These are phyloP conservation scores for Danaus plexippus DNA, from an alignment of 1,140 invertebrate genomes.

Conservation along the genomic window DNA sequence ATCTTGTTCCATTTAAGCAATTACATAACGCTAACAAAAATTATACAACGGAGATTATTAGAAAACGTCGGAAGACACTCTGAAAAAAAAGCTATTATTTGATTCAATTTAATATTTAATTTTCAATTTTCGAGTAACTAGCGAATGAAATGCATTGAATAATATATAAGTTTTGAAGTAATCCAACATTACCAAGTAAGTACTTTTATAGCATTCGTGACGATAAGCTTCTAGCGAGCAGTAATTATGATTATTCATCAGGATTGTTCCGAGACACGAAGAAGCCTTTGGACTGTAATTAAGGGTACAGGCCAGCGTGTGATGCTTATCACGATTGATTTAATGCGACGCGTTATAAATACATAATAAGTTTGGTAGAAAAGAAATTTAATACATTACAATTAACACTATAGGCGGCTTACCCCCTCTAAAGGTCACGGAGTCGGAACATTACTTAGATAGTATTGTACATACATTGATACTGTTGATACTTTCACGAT, in stretches of 20 bases:
- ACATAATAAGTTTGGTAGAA: neutral
- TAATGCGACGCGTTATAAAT: conserved; percentile 13
- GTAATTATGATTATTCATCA: conserved; percentile 37
- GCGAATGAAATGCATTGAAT: neutral
- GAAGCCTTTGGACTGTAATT: conserved; percentile 27
- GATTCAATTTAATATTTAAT: too few relatives aligned
- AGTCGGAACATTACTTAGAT: too few relatives aligned
- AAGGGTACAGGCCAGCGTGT: conserved; percentile 23
- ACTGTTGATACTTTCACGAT: too few relatives aligned
- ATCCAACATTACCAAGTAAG: neutral
- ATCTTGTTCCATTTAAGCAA: too few relatives aligned
- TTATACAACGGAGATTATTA: too few relatives aligned
- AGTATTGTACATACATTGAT: too few relatives aligned
- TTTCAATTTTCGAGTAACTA: too few relatives aligned
- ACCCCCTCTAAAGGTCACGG: too few relatives aligned
- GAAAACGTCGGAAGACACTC: too few relatives aligned
- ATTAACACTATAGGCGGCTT: too few relatives aligned
- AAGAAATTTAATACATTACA: conserved; percentile 7
- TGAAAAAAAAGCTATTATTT: too few relatives aligned
- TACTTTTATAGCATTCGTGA: conserved; percentile 36
- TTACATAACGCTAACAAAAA: too few relatives aligned
- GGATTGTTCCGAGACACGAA: conserved; percentile 34
- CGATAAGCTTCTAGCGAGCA: conserved; percentile 23
- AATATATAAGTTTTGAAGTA: conserved; percentile 3
- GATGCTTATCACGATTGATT: conserved; percentile 25